These are phyloP conservation scores for Cotesia vestalis DNA, from an alignment of 1,140 invertebrate genomes.

Conservation along the genomic window DNA sequence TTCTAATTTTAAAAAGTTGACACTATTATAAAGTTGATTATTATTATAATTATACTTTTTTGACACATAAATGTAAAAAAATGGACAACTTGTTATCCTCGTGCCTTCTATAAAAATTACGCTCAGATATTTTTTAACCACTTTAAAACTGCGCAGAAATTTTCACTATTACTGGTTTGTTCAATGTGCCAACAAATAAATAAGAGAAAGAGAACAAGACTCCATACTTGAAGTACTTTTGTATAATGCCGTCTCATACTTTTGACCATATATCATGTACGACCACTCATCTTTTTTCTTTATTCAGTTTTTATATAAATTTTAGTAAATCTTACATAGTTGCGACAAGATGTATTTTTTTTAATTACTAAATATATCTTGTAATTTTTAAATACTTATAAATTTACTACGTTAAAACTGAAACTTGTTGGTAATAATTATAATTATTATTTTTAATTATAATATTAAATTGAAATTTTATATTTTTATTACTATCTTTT, in stretches of 20 bases:
- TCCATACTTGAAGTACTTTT: not conserved
- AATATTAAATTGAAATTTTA: no score
- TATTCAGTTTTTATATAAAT: not conserved
- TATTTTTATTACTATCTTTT: no score
- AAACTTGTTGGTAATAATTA: no score
- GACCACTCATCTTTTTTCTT: conserved; percentile 18
- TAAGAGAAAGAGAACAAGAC: conserved; percentile 9
- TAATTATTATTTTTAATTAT: no score
- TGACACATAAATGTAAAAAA: not conserved
- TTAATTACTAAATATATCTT: not conserved
- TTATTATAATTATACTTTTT: not conserved
- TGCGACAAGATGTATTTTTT: conserved; percentile 7
- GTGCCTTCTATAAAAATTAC: conserved; percentile 23
- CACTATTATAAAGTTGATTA: not conserved
- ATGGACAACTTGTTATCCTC: not conserved
- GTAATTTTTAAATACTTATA: no score
- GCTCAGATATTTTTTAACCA: not conserved
- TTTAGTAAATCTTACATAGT: not conserved
- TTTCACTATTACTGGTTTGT: conserved; percentile 9
- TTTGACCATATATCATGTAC: not conserved
- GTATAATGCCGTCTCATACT: not conserved
- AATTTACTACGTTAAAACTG: no score
- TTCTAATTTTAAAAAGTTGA: no score
- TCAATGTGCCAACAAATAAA: conserved; percentile 16
- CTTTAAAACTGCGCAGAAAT: not conserved